These are phyloP conservation scores for Hiodon tergisus DNA, from an alignment of 2,113 vertebrate genomes.

Conservation along the genomic window DNA sequence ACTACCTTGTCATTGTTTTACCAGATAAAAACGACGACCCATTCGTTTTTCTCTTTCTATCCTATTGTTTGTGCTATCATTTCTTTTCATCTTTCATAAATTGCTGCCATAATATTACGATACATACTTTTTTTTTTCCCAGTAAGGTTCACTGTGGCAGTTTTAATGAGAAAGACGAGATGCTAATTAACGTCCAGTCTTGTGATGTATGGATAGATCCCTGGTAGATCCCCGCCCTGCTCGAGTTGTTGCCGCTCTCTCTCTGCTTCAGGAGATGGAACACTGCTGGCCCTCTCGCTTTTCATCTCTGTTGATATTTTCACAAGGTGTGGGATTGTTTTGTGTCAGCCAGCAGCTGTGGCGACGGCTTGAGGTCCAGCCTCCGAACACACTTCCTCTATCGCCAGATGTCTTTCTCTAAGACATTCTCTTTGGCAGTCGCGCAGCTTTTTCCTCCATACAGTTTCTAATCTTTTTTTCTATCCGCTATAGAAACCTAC, in stretches of 20 bases:
- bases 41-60: not conserved
- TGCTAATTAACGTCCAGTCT: not conserved
- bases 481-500: not conserved
- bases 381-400: constrained; percentile 8
- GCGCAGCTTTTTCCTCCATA: not conserved
- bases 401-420: not conserved
- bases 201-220: constrained; percentile 5
- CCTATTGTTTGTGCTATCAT: not conserved
- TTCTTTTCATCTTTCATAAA: not conserved
- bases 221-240: not conserved
- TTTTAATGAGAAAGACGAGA: not conserved
- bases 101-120: not conserved
- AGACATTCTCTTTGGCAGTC: not conserved
- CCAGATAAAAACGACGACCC: no score
- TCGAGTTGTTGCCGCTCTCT: not conserved
- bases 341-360: constrained; percentile 10
- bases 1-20: no score
- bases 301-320: not conserved
- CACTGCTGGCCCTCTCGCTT: not conserved
- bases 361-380: not conserved
- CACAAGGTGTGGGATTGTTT: not conserved
- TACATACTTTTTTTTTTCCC: not conserved
- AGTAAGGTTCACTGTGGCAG: not conserved
- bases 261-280: not conserved
- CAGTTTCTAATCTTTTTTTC: not conserved